Evolutionary conservation across 2,113 vertebrate genomes (phyloP).

Genomic region (Phaethornis superciliosus): DNA sequence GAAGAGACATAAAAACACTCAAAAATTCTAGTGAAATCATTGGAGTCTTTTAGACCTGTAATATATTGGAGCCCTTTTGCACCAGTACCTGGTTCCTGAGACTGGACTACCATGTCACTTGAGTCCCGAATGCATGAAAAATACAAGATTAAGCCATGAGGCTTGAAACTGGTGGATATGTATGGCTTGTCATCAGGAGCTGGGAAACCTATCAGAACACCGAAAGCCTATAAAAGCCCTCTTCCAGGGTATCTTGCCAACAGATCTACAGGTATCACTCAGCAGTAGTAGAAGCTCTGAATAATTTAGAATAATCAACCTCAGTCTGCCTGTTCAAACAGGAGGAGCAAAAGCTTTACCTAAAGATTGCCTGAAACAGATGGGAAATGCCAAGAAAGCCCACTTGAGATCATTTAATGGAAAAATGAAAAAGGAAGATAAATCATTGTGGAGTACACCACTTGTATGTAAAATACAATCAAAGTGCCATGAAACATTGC

Average conservation of each 20-base stretch:
- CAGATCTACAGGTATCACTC: neutral
- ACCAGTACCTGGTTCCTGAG: neutral
- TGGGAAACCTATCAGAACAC: neutral
- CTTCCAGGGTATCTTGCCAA: neutral
- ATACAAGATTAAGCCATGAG: neutral
- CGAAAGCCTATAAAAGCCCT: neutral
- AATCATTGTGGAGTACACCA: neutral
- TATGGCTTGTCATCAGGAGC: neutral
- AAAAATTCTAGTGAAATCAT: neutral
- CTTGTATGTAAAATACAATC: neutral
- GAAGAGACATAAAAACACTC: neutral
- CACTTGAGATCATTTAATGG: neutral
- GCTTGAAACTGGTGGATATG: neutral
- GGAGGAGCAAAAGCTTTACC: constrained; percentile 1
- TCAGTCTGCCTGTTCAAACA: neutral
- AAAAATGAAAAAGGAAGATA: neutral
- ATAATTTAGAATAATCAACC: constrained; percentile 17
- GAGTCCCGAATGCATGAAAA: neutral
- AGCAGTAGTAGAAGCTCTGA: neutral
- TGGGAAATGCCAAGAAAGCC: neutral
- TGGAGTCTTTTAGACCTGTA: neutral
- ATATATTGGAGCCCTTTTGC: neutral
- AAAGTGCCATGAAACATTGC: neutral
- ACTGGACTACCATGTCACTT: neutral
- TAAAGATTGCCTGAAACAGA: constrained; percentile 7